These are phyloP conservation scores for Pelodytes ibericus DNA, from an alignment of 2,797 vertebrate genomes.

Conservation along the genomic window DNA sequence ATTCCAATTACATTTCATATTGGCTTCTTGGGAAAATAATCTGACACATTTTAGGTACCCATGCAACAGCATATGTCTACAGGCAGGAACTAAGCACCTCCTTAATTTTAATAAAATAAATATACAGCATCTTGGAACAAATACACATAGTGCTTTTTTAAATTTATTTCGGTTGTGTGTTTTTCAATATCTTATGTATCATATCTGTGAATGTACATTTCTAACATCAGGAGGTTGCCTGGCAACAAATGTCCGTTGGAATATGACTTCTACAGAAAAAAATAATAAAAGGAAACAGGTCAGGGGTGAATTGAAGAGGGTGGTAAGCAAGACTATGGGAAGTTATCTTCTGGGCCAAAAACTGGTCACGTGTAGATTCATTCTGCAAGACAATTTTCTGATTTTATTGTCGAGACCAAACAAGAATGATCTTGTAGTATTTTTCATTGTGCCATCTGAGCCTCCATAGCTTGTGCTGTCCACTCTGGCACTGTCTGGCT, in stretches of 20 bases:
- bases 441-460: conserved; percentile 94
- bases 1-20: no score
- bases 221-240: not conserved
- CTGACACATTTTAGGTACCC: no score
- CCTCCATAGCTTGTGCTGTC: conserved; percentile 94
- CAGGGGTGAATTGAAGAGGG: not conserved
- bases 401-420: not conserved
- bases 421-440: not conserved
- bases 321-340: not conserved
- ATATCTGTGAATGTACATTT: no score
- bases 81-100: no score
- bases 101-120: no score
- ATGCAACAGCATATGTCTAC: no score
- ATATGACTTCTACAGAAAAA: not conserved
- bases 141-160: no score
- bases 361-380: not conserved
- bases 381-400: not conserved
- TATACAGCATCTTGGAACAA: no score
- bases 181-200: no score
- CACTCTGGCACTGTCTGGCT: conserved; percentile 92
- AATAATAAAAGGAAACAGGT: no score
- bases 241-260: not conserved
- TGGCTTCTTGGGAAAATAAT: no score
- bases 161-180: no score
- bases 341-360: not conserved